Evolutionary conservation across 1,140 invertebrate species (phyloP).

Genomic region (Zaprionus nigranus): DNA sequence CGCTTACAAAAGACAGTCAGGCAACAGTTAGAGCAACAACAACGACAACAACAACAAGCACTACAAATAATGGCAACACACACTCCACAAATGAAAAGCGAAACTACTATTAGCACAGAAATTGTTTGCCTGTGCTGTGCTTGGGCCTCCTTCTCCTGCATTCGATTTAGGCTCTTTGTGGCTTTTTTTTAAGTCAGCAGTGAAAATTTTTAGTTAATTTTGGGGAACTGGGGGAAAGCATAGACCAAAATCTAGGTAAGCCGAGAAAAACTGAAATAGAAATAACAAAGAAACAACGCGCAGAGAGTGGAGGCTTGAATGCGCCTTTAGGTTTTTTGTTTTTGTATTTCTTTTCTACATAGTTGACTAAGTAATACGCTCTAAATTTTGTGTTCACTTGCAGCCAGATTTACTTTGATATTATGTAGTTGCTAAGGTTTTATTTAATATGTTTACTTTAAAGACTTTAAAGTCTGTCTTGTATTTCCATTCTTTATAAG

Average conservation of each 20-base stretch:
- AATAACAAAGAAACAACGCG: slow-evolving; percentile 3
- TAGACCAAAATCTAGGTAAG: slow-evolving; percentile 51
- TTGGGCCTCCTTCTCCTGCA: slow-evolving; percentile 12
- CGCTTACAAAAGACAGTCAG: slow-evolving; percentile 20
- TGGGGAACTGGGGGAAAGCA: slow-evolving; percentile 51
- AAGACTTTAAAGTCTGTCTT: not conserved
- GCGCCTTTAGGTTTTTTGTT: not conserved
- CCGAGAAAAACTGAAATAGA: slow-evolving; percentile 8
- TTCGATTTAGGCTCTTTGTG: slow-evolving; percentile 43
- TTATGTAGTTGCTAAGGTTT: not conserved
- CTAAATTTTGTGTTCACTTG: not conserved
- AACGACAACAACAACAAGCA: slow-evolving; percentile 24
- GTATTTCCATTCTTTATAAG: too few species aligned
- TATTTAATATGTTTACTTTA: too few species aligned
- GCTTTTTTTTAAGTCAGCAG: slow-evolving; percentile 64
- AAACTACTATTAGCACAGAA: slow-evolving; percentile 66
- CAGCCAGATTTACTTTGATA: not conserved
- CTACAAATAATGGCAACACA: slow-evolving; percentile 23
- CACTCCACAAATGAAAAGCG: slow-evolving; percentile 69
- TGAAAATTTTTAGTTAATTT: slow-evolving; percentile 47
- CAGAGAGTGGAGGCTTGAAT: not conserved
- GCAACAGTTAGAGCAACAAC: slow-evolving; percentile 33
- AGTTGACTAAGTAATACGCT: not conserved
- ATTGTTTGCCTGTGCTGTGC: slow-evolving; percentile 28
- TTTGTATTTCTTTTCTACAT: not conserved